Conservation (phyloP, 2,113 vertebrate species). For the Nestor notabilis region DNA sequence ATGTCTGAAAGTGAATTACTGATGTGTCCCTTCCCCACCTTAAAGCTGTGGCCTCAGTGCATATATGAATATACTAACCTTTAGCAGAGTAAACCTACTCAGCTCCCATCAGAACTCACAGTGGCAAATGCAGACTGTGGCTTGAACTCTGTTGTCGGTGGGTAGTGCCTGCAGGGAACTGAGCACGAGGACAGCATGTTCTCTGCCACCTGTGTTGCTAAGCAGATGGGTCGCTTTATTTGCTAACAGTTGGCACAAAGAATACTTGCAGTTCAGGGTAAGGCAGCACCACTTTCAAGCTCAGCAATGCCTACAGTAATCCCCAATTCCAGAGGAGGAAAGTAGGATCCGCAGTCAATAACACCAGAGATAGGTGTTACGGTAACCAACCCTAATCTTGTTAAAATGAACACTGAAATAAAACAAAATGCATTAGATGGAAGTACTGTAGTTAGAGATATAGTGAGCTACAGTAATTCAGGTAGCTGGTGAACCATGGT, state of each 20-base stretch:
- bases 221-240: slow-evolving; percentile 17
- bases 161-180: neutral
- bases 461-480: neutral
- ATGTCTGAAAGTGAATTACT: neutral
- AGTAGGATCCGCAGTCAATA: neutral
- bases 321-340: neutral
- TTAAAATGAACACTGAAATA: slow-evolving; percentile 16
- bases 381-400: neutral
- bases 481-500: neutral
- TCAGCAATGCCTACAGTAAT: neutral
- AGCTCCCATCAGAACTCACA: neutral
- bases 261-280: neutral
- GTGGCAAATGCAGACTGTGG: accelerated
- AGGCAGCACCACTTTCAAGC: neutral
- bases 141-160: neutral
- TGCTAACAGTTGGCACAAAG: neutral
- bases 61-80: neutral
- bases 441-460: neutral
- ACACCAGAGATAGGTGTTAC: neutral
- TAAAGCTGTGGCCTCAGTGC: neutral
- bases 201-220: neutral
- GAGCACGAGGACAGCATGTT: neutral
- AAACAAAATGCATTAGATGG: neutral
- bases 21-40: neutral
- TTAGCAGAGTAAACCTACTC: neutral